Evolutionary conservation across 2,113 vertebrate species (phyloP).

Genomic region (Cromileptes altivelis): DNA sequence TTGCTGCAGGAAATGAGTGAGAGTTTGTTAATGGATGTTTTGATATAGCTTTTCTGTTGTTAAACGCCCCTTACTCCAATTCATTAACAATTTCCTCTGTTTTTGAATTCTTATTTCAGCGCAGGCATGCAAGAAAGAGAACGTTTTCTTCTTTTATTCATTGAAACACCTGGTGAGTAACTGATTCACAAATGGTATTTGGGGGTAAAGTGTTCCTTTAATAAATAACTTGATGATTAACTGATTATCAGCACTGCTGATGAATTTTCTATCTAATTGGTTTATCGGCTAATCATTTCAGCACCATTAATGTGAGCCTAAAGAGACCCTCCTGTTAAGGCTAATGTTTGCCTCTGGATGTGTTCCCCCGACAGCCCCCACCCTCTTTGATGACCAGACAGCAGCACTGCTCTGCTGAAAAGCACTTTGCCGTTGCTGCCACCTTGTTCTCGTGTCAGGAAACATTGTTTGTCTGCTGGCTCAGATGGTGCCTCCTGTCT

Average conservation of each 20-base stretch:
- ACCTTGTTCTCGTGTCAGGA: constrained; percentile 68
- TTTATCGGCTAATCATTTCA: constrained; percentile 29
- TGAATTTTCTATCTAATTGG: constrained; percentile 15
- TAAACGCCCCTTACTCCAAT: too few relatives aligned
- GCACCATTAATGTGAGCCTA: constrained; percentile 14
- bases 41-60: too few relatives aligned
- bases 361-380: not conserved
- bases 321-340: not conserved
- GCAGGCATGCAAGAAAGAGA: too few relatives aligned
- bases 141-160: too few relatives aligned
- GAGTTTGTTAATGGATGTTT: too few relatives aligned
- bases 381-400: not conserved
- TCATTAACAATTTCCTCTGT: too few relatives aligned
- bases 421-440: constrained; percentile 55
- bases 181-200: too few relatives aligned
- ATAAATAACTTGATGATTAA: not conserved
- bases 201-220: too few relatives aligned
- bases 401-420: constrained; percentile 15
- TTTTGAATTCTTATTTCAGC: too few relatives aligned
- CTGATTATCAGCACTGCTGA: constrained; percentile 1
- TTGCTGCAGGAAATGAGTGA: too few relatives aligned
- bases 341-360: constrained; percentile 6
- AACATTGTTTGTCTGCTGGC: constrained; percentile 75
- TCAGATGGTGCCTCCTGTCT: constrained; percentile 77
- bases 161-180: too few relatives aligned